phyloP scores from a whole-genome alignment of 2,888 invertebrate species.

The Brachycybe producta region DNA sequence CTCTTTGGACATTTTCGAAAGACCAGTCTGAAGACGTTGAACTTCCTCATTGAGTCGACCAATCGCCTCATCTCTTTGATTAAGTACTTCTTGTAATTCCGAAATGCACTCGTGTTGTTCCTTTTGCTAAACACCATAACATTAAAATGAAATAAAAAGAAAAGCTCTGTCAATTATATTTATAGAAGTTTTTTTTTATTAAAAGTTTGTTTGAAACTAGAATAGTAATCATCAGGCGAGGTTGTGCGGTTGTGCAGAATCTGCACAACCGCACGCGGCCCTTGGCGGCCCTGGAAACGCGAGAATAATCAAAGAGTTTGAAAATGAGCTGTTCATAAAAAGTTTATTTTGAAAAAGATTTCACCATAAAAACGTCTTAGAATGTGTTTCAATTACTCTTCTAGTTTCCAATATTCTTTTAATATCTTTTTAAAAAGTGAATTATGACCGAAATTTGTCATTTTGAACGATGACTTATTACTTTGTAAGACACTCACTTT shows the following conservation, averaged over 20 bases:
- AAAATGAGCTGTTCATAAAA: too few species aligned
- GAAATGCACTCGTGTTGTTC: conserved; percentile 11
- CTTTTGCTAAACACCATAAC: conserved; percentile 1
- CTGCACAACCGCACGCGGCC: background rate
- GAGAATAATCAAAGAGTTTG: too few species aligned
- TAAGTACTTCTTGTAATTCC: conserved; percentile 6
- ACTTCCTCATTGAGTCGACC: conserved; percentile 12
- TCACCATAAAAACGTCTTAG: background rate
- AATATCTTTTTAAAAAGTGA: too few species aligned
- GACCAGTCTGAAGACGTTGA: conserved; percentile 9
- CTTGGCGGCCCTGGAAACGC: too few species aligned
- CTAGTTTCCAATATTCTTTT: background rate
- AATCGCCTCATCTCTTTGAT: conserved; percentile 6
- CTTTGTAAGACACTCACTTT: conserved; percentile 1
- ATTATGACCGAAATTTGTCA: background rate
- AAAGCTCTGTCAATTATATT: background rate
- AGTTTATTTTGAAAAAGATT: too few species aligned
- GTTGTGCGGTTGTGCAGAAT: too few species aligned
- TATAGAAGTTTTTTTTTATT: background rate
- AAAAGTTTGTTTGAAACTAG: background rate
- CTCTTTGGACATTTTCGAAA: conserved; percentile 15
- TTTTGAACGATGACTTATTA: background rate
- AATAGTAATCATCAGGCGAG: too few species aligned
- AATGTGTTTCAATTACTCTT: background rate
- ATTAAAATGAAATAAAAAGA: background rate